phyloP scores from a whole-genome alignment of 2,888 invertebrate species.

The Leptopterna dolabrata region DNA sequence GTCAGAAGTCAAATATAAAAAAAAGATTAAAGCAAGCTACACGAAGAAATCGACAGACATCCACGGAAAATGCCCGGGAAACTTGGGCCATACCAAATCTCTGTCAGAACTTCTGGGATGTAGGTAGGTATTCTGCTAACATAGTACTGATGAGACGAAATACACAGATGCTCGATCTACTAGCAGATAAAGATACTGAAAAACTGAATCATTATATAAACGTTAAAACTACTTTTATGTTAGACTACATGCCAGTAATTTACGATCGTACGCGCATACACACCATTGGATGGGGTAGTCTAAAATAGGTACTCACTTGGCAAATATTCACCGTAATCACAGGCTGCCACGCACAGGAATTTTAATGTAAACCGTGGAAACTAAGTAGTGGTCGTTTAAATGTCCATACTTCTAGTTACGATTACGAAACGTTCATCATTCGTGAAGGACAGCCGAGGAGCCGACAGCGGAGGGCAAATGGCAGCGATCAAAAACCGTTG shows the following conservation, averaged over 20 bases:
- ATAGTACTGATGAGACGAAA: too few species aligned
- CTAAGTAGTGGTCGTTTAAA: neutral
- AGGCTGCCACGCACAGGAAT: neutral
- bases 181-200: too few species aligned
- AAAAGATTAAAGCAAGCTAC: neutral
- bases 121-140: too few species aligned
- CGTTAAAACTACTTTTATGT: too few species aligned
- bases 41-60: neutral
- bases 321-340: too few species aligned
- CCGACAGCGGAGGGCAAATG: neutral
- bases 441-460: neutral
- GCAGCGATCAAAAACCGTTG: slow-evolving; percentile 20
- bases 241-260: too few species aligned
- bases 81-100: neutral
- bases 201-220: too few species aligned
- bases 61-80: neutral
- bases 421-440: neutral
- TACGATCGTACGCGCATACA: too few species aligned
- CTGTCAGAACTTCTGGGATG: too few species aligned
- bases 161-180: too few species aligned
- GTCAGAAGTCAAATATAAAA: neutral
- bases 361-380: neutral
- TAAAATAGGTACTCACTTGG: too few species aligned
- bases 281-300: too few species aligned
- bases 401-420: neutral